Conservation (phyloP, 2,113 vertebrate genomes). For the Cervus canadensis region DNA sequence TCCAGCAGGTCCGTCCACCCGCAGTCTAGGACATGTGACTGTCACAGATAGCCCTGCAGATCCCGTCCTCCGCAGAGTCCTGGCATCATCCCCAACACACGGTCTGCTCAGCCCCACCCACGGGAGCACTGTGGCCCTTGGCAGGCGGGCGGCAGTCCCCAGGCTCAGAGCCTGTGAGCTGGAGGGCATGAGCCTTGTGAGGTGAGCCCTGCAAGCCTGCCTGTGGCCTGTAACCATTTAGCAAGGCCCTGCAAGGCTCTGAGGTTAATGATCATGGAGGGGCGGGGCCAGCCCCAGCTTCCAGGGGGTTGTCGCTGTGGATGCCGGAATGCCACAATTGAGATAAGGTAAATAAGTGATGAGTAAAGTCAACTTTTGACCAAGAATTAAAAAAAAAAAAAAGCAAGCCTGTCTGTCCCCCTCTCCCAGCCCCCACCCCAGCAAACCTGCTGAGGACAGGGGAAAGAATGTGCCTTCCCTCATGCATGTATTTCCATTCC, state of each 20-base stretch:
- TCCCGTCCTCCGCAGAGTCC: conserved; percentile 33
- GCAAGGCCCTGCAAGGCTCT: neutral
- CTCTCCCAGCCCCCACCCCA: neutral
- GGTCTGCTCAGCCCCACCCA: neutral
- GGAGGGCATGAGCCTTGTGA: neutral
- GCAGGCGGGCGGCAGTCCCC: neutral
- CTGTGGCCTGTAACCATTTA: neutral
- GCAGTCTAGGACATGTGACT: neutral
- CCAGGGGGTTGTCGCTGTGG: conserved; percentile 48
- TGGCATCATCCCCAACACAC: neutral
- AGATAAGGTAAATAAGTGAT: conserved; percentile 20
- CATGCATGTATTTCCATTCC: neutral
- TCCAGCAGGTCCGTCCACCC: neutral
- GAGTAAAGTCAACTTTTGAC: conserved; percentile 61
- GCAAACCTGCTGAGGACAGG: neutral
- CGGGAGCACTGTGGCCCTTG: neutral
- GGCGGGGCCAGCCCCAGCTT: conserved; percentile 5
- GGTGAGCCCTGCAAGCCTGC: neutral
- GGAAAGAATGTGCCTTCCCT: neutral
- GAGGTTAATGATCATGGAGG: neutral
- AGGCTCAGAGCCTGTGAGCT: neutral
- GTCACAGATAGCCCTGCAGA: conserved; percentile 41
- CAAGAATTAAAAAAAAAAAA: neutral
- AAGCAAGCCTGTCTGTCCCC: neutral
- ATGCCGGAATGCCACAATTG: conserved; percentile 36